These are phyloP conservation scores for Alcedo atthis DNA, from an alignment of 2,797 vertebrate species.

Conservation along the genomic window DNA sequence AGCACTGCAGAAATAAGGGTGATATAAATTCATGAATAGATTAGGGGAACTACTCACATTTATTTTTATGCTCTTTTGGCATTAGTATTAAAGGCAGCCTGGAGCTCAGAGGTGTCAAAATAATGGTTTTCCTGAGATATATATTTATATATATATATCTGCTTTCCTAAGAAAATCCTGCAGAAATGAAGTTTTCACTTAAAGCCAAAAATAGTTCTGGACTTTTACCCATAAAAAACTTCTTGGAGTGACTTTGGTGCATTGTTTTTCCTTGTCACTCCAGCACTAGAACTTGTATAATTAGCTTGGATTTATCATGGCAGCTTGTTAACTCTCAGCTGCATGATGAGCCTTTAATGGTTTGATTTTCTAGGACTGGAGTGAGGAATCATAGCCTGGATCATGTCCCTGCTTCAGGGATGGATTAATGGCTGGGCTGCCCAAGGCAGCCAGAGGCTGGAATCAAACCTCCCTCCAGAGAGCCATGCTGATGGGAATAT, in stretches of 20 bases:
- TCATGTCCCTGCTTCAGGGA: background rate
- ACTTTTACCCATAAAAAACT: background rate
- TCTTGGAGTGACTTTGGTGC: background rate
- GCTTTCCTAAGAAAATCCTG: background rate
- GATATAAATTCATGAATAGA: background rate
- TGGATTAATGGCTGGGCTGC: background rate
- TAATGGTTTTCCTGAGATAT: background rate
- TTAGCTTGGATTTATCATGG: background rate
- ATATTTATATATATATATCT: background rate
- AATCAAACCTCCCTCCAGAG: conserved; percentile 1
- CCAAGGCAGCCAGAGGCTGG: background rate
- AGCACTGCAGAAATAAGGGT: background rate
- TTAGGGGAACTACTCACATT: background rate
- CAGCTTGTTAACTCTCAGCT: background rate
- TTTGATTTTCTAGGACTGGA: background rate
- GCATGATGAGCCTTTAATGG: background rate
- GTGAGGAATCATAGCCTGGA: background rate
- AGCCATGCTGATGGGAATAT: background rate
- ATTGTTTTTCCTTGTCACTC: background rate
- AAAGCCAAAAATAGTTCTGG: background rate
- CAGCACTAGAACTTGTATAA: background rate
- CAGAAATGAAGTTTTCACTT: background rate
- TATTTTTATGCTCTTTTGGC: background rate
- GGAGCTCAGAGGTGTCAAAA: background rate
- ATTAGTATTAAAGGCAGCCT: background rate